Evolutionary conservation across 2,113 vertebrate genomes (phyloP), one percentile per base, ranked within the genome.

Genomic region (Martes martes): DNA sequence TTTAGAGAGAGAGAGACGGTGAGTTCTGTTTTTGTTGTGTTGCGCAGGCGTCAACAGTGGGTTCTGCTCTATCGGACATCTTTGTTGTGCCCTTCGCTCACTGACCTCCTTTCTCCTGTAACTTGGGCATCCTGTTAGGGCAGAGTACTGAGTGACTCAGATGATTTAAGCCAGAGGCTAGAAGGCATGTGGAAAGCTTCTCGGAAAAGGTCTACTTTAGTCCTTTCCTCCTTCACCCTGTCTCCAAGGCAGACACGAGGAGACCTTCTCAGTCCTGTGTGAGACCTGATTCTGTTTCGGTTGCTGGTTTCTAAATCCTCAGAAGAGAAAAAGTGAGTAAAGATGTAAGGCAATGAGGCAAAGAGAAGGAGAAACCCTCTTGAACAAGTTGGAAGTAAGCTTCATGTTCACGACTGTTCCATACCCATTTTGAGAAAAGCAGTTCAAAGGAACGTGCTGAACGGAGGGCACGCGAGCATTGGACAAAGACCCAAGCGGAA

Each of bases 251-350:
- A 81, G 47, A 76, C 47, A 0, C 84, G 63, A 88, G 26, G 50
- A 81, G 45, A 24, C 36, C 39, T 91, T 88, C 76, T 73, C 33
- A 71, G 52, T 85, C 42, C n/a, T 91, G 4, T 86, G 28, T 76
- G 79, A 96, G 76, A 93, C 36, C 13, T 33, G 45, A 93, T 81
- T 95, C 52, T 95, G 55, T 73, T 97, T 50, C 73, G 39, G 36
- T 82, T 82, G 50, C 19, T 95, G 42, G 45, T 95, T 96, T 96
- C 28, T 83, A 74, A 88, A 59, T 80, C 50, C 87, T 94, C 28
- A 78, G 57, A 93, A 93, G 33, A 69, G 28, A 97, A 26, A 78
- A 96, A 95, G 84, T 81, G 31, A 50, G 19, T 33, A 92, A 97
- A 61, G 28, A 67, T 57, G 6, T 84, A 88, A 92, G 69, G n/a